Base-by-base conservation (phyloP, 2,888 invertebrate genomes). In the Laothoe populi region DNA sequence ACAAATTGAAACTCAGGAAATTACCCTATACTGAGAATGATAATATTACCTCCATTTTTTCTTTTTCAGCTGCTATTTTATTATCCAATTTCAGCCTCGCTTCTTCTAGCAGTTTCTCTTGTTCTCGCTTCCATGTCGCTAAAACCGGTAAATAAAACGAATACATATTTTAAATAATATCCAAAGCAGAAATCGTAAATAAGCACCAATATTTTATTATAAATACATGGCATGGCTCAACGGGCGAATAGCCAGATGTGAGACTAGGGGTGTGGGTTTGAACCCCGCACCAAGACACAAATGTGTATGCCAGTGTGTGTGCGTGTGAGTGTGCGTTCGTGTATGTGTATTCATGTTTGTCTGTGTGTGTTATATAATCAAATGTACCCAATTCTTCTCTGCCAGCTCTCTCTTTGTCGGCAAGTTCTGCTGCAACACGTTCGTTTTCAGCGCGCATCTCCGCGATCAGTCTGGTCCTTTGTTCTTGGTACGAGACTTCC, bases 361-460 rank as follows among this genome's bases (percentile, higher is more conserved):
- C 3, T 26, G 4, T 26, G 26, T 4, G 26, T 26, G 2, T 26
- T 35, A 35, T 10, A 35, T 35, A 45, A 5, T 19, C 19, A 31
- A 5, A 31, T 45, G 4, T 26, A 88, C 90, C 88, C 1, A 86
- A 67, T 35, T 84, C 77, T 16, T 73, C 70, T 26, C 75, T 71
- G 63, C 81, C 80, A 11, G 65, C 83, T 1, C 94, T 93, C 19
- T 95, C 94, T 11, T 93, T 91, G 44, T 94, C 86, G 63, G 94
- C 94, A 5, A 95, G 83, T 64, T 95, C 96, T 59, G 95, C 93
- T 1, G 96, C 92, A 71, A 95, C 95, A 48, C 95, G 92, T 69
- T 95, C 94, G 77, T 96, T 95, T 60, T 94, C 90, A 0, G 94
- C 93, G 13, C 96, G 87, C 76, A 97, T 92, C 71, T 96, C 96